Base-by-base conservation (phyloP, 92 coral and sea anemone species). In the Scolanthus callimorphus region DNA sequence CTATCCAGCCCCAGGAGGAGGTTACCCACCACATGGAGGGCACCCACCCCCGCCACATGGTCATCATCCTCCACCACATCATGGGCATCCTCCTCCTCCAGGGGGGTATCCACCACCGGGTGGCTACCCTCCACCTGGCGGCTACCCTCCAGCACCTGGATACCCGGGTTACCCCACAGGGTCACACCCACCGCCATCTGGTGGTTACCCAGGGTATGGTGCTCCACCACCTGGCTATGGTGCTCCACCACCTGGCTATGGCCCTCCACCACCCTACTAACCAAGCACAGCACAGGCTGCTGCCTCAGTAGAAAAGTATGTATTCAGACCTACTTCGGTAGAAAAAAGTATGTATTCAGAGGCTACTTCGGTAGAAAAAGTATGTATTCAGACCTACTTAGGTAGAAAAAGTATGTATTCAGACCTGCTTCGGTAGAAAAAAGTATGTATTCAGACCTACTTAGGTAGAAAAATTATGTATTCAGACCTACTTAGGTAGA, bases 221-320 rank as follows among this genome's bases (percentile, higher is more conserved):
- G 60, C 67, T 13, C 70, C 77, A 45, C 77, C 77, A 1, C 69
- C 79, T 6, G 56, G 56, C 12, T 27, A 26, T 1, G 47, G 63
- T 11, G 27, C 55, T 11, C 62, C 73, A 15, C 58, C 58, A 11
- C 60, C 39, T 20, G 15, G 41, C 41, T 34, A 34, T 34, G 41
- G 41, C 15, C 41, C 41, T 6, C 41, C 41, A 6, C 41, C 41
- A 6, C 41, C 41, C 15, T 34, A 34, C 41, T 34, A 34, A 34
- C 15, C n/a, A n/a, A n/a, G n/a, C n/a, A n/a, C n/a, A n/a, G n/a
- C n/a, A n/a, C n/a, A n/a, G n/a, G n/a, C n/a, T n/a, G n/a, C n/a
- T n/a, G n/a, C n/a, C n/a, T n/a, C n/a, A n/a, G n/a, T n/a, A n/a
- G n/a, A n/a, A n/a, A n/a, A n/a, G n/a, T n/a, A n/a, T n/a, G n/a